A percentile compares a stretch with the other conserved stretches of the same genome.
These are phyloP conservation scores for Ceraclea dissimilis DNA, from an alignment of 2,888 invertebrate species.

Conservation along the genomic window DNA sequence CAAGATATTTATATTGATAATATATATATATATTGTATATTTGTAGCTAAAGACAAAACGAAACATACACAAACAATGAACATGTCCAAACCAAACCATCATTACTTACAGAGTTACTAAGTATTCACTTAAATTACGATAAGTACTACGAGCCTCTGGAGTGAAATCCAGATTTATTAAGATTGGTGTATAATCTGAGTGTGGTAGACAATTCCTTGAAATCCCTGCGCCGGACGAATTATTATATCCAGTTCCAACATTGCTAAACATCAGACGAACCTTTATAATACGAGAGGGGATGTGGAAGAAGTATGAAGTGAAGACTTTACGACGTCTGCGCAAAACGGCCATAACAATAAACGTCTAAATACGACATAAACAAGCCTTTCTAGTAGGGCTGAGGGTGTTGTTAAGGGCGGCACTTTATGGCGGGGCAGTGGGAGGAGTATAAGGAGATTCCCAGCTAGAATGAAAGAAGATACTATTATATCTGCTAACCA, in stretches of 20 bases:
- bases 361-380: slow-evolving; percentile 27
- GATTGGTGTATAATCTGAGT: background rate
- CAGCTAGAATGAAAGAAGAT: too few relatives aligned
- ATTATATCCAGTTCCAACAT: background rate
- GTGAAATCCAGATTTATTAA: background rate
- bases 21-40: too few relatives aligned
- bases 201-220: background rate
- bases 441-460: background rate
- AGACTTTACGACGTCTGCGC: slow-evolving; percentile 17
- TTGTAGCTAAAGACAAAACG: too few relatives aligned
- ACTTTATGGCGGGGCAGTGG: slow-evolving; percentile 24
- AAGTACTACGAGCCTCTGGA: background rate
- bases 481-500: too few relatives aligned
- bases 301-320: background rate
- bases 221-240: background rate
- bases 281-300: too few relatives aligned
- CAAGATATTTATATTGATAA: too few relatives aligned
- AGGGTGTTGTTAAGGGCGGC: slow-evolving; percentile 25
- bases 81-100: background rate
- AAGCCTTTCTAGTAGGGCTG: slow-evolving; percentile 22
- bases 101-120: background rate
- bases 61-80: too few relatives aligned
- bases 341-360: slow-evolving; percentile 27
- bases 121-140: background rate
- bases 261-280: background rate